These are phyloP conservation scores for Sardina pilchardus DNA, from an alignment of 2,113 vertebrate genomes.

Conservation along the genomic window DNA sequence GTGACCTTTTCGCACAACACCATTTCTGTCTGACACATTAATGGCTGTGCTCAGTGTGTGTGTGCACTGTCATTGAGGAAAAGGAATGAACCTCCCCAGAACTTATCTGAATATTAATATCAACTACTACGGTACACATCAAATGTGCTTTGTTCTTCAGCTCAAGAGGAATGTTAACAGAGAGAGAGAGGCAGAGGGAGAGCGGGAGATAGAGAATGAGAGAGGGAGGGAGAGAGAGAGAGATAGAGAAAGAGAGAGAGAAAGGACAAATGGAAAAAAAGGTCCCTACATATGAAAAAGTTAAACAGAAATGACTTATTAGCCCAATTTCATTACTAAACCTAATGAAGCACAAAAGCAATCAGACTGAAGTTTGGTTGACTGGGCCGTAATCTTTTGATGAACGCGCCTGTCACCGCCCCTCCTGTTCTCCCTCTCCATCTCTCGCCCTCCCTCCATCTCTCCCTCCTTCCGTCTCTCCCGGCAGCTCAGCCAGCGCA, in stretches of 20 bases:
- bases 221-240: neutral
- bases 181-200: neutral
- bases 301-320: slow-evolving; percentile 39
- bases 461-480: neutral
- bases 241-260: neutral
- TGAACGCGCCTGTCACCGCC: slow-evolving; percentile 30
- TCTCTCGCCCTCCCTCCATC: neutral
- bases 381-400: slow-evolving; percentile 41
- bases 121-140: neutral
- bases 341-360: slow-evolving; percentile 47
- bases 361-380: slow-evolving; percentile 44
- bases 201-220: neutral
- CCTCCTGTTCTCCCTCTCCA: neutral
- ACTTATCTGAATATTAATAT: slow-evolving; percentile 3
- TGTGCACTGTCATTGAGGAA: neutral
- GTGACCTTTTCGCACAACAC: neutral
- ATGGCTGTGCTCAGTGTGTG: neutral
- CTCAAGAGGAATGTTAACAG: neutral
- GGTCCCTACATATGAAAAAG: neutral
- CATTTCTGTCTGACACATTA: neutral
- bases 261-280: neutral
- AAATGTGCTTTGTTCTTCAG: slow-evolving; percentile 1
- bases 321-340: slow-evolving; percentile 47
- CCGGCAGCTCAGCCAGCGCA: neutral
- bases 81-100: neutral